Percentiles rank a stretch among this genome's conserved stretches.
Conservation (phyloP, 2,113 vertebrate genomes). For the Egretta garzetta region DNA sequence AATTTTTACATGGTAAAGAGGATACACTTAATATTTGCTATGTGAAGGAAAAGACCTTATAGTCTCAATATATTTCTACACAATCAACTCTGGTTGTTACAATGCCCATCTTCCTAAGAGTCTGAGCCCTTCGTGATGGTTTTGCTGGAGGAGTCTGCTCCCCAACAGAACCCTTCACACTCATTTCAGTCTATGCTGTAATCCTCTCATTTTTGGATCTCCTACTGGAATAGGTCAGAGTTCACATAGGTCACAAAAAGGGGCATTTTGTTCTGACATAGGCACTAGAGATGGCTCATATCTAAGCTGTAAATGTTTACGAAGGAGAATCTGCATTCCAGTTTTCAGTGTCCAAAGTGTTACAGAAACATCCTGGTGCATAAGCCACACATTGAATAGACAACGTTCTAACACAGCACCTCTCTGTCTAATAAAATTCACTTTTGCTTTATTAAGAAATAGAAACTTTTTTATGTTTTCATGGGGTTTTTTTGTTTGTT, state of each 20-base stretch:
- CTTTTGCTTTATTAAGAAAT: neutral
- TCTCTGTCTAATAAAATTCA: neutral
- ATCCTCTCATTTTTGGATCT: neutral
- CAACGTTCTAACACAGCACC: neutral
- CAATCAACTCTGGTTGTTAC: neutral
- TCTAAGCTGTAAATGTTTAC: neutral
- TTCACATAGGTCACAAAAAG: neutral
- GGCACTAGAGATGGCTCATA: neutral
- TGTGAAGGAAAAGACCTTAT: neutral
- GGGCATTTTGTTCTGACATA: neutral
- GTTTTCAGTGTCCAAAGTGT: neutral
- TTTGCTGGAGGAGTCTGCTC: neutral
- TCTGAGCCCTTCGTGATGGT: neutral
- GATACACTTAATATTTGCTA: neutral
- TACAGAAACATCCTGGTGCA: neutral
- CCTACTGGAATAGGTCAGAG: neutral
- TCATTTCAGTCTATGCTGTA: neutral
- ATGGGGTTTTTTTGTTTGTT: too few relatives aligned
- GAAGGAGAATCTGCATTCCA: neutral
- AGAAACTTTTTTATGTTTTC: neutral
- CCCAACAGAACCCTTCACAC: neutral
- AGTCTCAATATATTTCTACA: neutral
- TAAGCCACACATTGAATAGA: rapidly evolving
- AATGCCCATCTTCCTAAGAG: rapidly evolving
- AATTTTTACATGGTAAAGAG: neutral